Evolutionary conservation across 2,888 invertebrate species (phyloP).

Genomic region (Fragum fragum): DNA sequence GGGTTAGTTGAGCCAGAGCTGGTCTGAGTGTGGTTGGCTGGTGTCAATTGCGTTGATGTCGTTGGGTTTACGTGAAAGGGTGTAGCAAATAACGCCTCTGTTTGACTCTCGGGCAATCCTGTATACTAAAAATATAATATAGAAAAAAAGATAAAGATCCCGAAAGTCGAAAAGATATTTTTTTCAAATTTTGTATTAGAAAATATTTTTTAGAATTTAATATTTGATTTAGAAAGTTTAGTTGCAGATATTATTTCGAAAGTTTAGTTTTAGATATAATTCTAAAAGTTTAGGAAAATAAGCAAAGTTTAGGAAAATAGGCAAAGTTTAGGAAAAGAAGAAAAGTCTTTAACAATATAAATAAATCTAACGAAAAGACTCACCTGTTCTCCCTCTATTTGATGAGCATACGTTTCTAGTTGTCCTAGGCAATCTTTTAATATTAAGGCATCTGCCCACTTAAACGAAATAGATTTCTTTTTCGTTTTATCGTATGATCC

Average conservation of each 20-base stretch:
- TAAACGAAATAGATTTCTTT: conserved; percentile 27
- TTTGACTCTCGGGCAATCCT: not conserved
- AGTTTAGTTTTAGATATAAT: not conserved
- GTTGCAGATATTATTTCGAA: not conserved
- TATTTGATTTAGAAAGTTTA: not conserved
- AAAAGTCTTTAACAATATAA: not conserved
- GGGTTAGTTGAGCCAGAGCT: not conserved
- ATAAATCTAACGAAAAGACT: not conserved
- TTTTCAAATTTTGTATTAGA: not conserved
- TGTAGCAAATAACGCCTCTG: not conserved
- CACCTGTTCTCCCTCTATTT: conserved; percentile 30
- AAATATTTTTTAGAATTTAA: not conserved
- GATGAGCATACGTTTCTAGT: not conserved
- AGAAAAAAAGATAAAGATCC: not conserved
- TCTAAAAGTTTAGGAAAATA: not conserved
- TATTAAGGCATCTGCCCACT: conserved; percentile 14
- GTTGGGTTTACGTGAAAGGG: not conserved
- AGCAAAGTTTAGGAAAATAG: not conserved
- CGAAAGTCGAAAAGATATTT: not conserved
- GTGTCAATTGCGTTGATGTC: not conserved
- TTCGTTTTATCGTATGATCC: conserved; percentile 27
- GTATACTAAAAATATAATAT: conserved; percentile 1
- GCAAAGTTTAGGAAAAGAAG: not conserved
- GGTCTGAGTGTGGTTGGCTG: not conserved
- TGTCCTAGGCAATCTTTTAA: conserved; percentile 22